Conservation (phyloP, 2,113 vertebrate species). For the Vombatus ursinus region DNA sequence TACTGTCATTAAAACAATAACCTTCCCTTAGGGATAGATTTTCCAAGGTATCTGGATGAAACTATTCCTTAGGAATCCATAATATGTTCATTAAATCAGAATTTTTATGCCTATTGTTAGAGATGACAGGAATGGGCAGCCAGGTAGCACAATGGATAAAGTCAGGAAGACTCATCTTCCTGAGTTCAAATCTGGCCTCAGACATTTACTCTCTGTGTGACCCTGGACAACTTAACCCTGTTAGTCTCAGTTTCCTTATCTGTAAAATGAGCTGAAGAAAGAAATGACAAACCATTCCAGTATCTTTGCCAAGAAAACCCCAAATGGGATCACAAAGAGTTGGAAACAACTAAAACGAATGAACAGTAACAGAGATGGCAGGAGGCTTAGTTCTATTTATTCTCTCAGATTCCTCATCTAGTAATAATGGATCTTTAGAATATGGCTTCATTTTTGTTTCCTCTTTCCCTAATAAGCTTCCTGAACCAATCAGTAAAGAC, state of each 20-base stretch:
- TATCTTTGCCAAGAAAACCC: background rate
- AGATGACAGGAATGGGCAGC: background rate
- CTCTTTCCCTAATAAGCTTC: background rate
- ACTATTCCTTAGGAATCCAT: background rate
- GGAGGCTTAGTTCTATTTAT: background rate
- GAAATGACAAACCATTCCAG: background rate
- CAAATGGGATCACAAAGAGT: background rate
- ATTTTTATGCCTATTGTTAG: background rate
- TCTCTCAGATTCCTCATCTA: background rate
- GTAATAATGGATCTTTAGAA: background rate
- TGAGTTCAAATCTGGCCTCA: background rate
- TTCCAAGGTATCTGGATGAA: background rate
- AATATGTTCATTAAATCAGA: background rate
- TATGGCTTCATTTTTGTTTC: background rate
- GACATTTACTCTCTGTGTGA: background rate
- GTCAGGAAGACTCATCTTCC: background rate
- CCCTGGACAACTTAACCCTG: background rate
- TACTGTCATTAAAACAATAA: background rate
- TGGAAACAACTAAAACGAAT: background rate
- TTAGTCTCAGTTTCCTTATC: background rate
- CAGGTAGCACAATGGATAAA: background rate
- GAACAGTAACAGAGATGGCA: background rate
- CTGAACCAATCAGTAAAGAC: background rate
- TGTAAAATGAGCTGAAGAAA: conserved; percentile 6
- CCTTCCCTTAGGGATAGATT: background rate